Evolutionary conservation across 2,797 vertebrate genomes (phyloP).

Genomic region (Macrochelys suwanniensis): DNA sequence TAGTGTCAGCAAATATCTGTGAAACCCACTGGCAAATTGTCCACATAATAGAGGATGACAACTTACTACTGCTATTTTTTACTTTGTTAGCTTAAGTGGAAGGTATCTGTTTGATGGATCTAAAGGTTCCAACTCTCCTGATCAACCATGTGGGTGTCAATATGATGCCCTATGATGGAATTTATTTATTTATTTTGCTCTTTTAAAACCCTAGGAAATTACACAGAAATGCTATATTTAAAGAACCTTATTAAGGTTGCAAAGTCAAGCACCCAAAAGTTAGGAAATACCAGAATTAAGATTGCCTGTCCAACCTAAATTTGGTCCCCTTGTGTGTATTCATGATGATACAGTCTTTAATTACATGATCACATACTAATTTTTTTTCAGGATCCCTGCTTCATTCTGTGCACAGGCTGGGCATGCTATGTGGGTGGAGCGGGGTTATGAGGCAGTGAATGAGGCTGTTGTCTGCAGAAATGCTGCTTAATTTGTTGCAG

Average conservation of each 20-base stretch:
- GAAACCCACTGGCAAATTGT: fast-evolving
- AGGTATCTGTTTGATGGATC: not conserved
- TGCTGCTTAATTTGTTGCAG: not conserved
- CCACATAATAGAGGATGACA: not conserved
- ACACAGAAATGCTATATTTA: not conserved
- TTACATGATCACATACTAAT: fast-evolving
- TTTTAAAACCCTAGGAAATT: not conserved
- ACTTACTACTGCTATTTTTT: fast-evolving
- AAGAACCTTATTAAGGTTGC: not conserved
- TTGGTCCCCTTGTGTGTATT: not conserved
- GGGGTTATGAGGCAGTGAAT: not conserved
- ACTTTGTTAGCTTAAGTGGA: fast-evolving
- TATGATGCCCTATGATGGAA: not conserved
- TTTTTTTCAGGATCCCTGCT: fast-evolving
- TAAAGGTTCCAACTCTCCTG: not conserved
- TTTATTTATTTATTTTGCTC: not conserved
- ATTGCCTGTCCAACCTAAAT: not conserved
- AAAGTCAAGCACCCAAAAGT: not conserved
- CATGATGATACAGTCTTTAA: fast-evolving
- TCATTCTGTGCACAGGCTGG: not conserved
- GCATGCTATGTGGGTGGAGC: not conserved
- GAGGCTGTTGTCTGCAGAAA: not conserved
- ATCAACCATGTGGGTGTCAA: not conserved
- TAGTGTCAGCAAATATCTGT: not conserved
- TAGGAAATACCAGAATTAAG: not conserved